Evolutionary conservation across 1,140 invertebrate genomes (phyloP).

Genomic region (Popillia japonica): DNA sequence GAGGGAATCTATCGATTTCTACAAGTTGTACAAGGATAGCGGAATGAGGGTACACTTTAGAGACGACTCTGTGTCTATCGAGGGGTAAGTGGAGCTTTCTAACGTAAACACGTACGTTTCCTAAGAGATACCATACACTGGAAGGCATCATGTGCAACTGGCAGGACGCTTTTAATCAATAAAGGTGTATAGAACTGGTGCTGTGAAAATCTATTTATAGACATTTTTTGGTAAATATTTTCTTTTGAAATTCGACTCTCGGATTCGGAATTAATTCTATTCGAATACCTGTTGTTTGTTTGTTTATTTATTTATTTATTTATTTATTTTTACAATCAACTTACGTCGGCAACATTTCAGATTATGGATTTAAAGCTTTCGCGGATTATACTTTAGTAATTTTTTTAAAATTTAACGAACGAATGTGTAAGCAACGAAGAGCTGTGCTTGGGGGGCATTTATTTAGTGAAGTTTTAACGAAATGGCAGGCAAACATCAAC

Average conservation of each 20-base stretch:
- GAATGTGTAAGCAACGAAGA: constrained; percentile 6
- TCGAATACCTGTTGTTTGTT: too few species aligned
- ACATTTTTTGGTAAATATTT: too few species aligned
- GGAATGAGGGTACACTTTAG: neutral
- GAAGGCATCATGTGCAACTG: too few species aligned
- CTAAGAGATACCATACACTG: too few species aligned
- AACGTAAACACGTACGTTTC: neutral
- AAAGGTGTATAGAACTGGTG: too few species aligned
- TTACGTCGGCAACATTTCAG: too few species aligned
- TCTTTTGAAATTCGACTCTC: too few species aligned
- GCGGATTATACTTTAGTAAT: neutral
- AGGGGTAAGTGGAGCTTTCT: constrained; percentile 10
- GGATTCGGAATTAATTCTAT: too few species aligned
- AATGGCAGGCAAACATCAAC: neutral
- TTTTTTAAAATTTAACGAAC: constrained; percentile 21
- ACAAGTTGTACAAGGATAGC: neutral
- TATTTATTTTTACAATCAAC: too few species aligned
- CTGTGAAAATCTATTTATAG: too few species aligned
- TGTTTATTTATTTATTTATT: too few species aligned
- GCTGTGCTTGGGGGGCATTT: neutral
- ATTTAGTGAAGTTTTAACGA: neutral
- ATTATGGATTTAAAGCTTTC: neutral
- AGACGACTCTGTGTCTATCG: neutral
- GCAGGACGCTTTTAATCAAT: constrained; percentile 21
- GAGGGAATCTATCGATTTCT: constrained; percentile 19